A percentile compares a stretch with the other conserved stretches of the same genome.
Conservation (phyloP, 2,888 invertebrate species). For the Pycnomerus fuliginosus region DNA sequence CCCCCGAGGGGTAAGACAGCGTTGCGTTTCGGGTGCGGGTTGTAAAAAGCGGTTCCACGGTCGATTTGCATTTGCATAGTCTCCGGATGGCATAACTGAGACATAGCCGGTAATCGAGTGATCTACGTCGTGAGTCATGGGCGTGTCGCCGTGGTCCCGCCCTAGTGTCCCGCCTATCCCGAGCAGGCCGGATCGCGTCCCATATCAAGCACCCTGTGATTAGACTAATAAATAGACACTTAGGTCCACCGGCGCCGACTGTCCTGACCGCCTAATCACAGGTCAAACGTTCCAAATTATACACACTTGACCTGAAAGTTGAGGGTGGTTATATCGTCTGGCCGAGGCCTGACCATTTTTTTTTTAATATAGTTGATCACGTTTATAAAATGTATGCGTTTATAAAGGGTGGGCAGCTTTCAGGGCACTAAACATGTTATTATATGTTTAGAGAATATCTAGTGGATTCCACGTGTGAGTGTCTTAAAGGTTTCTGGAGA, state of each 20-base stretch:
- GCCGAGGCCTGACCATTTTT: not conserved
- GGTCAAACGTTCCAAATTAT: constrained; percentile 49
- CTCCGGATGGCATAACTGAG: constrained; percentile 12
- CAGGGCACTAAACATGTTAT: no score
- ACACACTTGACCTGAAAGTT: constrained; percentile 35
- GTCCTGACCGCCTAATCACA: constrained; percentile 50
- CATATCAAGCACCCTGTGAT: constrained; percentile 49
- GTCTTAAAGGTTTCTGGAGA: no score
- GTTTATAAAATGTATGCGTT: no score
- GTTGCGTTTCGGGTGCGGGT: constrained; percentile 5
- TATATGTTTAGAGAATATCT: no score
- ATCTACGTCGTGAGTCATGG: constrained; percentile 48
- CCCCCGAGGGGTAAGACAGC: no score
- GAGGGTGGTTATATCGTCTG: constrained; percentile 41
- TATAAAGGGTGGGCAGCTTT: no score
- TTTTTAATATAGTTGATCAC: no score
- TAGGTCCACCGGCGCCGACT: constrained; percentile 47
- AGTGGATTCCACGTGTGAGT: no score
- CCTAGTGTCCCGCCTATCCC: constrained; percentile 42
- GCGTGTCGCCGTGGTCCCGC: constrained; percentile 44
- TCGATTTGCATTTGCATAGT: not conserved
- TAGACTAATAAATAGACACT: constrained; percentile 53
- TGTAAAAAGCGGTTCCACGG: constrained; percentile 3
- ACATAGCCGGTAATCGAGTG: constrained; percentile 32
- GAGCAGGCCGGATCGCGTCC: constrained; percentile 37